Evolutionary conservation across 2,113 vertebrate species (phyloP).

Genomic region (Thalassoma bifasciatum): DNA sequence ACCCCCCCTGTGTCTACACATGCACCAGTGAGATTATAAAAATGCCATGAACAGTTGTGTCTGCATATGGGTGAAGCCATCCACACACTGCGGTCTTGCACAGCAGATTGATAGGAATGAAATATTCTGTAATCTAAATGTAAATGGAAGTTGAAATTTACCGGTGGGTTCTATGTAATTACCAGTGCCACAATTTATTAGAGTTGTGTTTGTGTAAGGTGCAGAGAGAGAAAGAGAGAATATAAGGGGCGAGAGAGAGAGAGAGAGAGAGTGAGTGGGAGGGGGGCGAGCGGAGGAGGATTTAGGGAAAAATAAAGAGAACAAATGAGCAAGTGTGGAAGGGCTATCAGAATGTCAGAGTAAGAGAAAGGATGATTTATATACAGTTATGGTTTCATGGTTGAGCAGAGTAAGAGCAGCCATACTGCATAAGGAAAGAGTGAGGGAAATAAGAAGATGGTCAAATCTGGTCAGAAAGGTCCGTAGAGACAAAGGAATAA

Average conservation of each 20-base stretch:
- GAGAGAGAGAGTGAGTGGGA: background rate
- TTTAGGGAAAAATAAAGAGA: slow-evolving; percentile 46
- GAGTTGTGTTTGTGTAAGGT: slow-evolving; percentile 76
- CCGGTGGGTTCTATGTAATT: slow-evolving; percentile 81
- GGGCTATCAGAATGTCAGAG: slow-evolving; percentile 60
- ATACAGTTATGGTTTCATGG: slow-evolving; percentile 62
- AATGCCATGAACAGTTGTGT: slow-evolving; percentile 61
- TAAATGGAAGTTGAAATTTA: slow-evolving; percentile 84
- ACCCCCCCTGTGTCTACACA: background rate
- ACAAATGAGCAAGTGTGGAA: slow-evolving; percentile 45
- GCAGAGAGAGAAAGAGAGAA: slow-evolving; percentile 51
- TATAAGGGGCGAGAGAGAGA: slow-evolving; percentile 45
- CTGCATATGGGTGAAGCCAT: slow-evolving; percentile 51
- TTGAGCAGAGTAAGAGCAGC: slow-evolving; percentile 41
- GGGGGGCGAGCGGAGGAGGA: background rate
- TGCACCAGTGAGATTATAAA: slow-evolving; percentile 47
- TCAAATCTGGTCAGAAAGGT: slow-evolving; percentile 33
- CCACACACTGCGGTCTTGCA: slow-evolving; percentile 44
- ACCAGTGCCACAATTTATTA: slow-evolving; percentile 79
- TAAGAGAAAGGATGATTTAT: slow-evolving; percentile 71
- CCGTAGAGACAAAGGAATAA: slow-evolving; percentile 37
- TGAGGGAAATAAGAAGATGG: slow-evolving; percentile 47
- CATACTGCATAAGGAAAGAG: slow-evolving; percentile 15
- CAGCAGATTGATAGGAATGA: slow-evolving; percentile 75
- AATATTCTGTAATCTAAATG: slow-evolving; percentile 85